These are phyloP conservation scores for Trimorus sp. DNA, from an alignment of 2,888 invertebrate species.

Conservation along the genomic window DNA sequence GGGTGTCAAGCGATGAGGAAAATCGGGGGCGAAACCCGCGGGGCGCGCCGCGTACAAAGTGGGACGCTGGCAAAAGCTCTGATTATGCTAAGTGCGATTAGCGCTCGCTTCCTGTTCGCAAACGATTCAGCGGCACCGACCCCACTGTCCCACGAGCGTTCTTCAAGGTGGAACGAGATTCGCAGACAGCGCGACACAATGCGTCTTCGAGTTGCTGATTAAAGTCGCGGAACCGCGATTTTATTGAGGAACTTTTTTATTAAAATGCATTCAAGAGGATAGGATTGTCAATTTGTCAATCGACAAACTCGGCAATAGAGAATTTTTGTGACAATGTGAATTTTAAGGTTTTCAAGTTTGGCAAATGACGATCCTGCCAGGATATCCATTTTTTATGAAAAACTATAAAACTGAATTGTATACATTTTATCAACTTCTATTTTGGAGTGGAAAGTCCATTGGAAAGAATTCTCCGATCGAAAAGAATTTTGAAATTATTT, in stretches of 20 bases:
- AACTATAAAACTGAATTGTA: too few relatives aligned
- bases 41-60: slow-evolving; percentile 19
- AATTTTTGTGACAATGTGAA: too few relatives aligned
- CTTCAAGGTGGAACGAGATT: slow-evolving; percentile 52
- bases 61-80: slow-evolving; percentile 57
- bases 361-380: too few relatives aligned
- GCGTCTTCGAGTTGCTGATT: slow-evolving; percentile 48
- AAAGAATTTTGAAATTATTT: too few relatives aligned
- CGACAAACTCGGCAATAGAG: background rate
- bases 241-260: slow-evolving; percentile 34
- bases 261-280: slow-evolving; percentile 8
- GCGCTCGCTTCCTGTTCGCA: slow-evolving; percentile 62
- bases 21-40: slow-evolving; percentile 6
- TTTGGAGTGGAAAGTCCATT: too few relatives aligned
- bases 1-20: too few relatives aligned
- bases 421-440: too few relatives aligned
- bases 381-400: too few relatives aligned
- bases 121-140: slow-evolving; percentile 64
- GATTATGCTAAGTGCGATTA: slow-evolving; percentile 67
- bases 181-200: slow-evolving; percentile 54
- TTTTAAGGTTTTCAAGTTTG: too few relatives aligned
- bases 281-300: slow-evolving; percentile 26
- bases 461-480: too few relatives aligned
- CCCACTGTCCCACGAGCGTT: slow-evolving; percentile 63
- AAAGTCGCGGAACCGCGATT: slow-evolving; percentile 47